These are phyloP conservation scores for Limnephilus lunatus DNA, from an alignment of 2,888 invertebrate species.

Conservation along the genomic window DNA sequence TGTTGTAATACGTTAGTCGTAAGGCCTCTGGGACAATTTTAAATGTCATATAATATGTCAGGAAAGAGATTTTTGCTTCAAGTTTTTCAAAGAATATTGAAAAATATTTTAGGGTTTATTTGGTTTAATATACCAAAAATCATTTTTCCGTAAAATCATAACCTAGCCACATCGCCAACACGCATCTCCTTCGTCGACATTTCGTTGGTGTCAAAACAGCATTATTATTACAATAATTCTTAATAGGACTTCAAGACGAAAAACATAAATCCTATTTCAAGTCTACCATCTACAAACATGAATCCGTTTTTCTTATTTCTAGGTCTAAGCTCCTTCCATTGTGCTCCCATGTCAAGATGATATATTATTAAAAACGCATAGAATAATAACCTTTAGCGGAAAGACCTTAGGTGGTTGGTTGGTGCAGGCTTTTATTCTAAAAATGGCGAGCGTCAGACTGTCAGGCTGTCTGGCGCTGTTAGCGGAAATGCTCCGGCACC, in stretches of 20 bases:
- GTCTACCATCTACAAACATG: not conserved
- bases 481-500: not conserved
- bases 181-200: not conserved
- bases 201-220: not conserved
- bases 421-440: not conserved
- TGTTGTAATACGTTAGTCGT: not conserved
- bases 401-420: not conserved
- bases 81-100: not conserved
- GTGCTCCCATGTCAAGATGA: not conserved
- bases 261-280: not conserved
- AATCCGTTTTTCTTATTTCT: not conserved
- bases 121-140: not conserved
- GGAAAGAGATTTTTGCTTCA: not conserved
- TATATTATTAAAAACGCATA: not conserved
- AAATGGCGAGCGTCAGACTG: not conserved
- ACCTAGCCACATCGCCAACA: not conserved
- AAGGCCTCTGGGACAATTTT: not conserved
- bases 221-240: not conserved
- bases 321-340: not conserved
- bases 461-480: not conserved
- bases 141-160: not conserved
- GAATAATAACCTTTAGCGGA: not conserved
- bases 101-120: not conserved
- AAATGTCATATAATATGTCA: not conserved
- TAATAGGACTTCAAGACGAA: not conserved